Evolutionary conservation across 2,797 vertebrate species (phyloP).

Genomic region (Lutjanus argentimaculatus): DNA sequence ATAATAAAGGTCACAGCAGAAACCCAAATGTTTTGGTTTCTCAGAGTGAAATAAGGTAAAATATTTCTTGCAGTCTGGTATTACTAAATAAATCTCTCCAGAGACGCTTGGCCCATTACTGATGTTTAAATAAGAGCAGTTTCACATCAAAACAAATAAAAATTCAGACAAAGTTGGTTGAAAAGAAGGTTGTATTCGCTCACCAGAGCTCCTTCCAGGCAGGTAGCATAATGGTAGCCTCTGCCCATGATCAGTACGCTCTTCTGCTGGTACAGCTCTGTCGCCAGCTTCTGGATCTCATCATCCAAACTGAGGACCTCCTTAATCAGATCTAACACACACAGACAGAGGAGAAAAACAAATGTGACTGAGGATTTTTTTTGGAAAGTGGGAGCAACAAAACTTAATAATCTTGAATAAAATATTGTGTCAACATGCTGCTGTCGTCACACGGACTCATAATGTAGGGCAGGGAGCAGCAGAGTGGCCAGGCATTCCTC

Average conservation of each 20-base stretch:
- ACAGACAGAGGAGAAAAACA: slow-evolving; percentile 17
- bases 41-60: neutral
- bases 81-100: neutral
- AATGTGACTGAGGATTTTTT: slow-evolving; percentile 1
- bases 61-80: neutral
- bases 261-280: slow-evolving; percentile 96
- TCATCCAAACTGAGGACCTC: slow-evolving; percentile 97
- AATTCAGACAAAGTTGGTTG: neutral
- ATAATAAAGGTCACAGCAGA: neutral
- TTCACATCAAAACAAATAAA: neutral
- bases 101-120: neutral
- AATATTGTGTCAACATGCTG: slow-evolving; percentile 6
- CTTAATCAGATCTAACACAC: slow-evolving; percentile 92
- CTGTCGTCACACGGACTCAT: slow-evolving; percentile 25
- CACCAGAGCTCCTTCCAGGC: slow-evolving; percentile 97
- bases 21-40: neutral
- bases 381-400: neutral
- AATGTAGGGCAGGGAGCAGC: slow-evolving; percentile 23
- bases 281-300: slow-evolving; percentile 96
- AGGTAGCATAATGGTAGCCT: slow-evolving; percentile 98
- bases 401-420: slow-evolving; percentile 7
- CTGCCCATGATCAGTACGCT: slow-evolving; percentile 99
- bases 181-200: slow-evolving; percentile 54
- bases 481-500: slow-evolving; percentile 58
- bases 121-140: neutral